Conservation (phyloP, 2,888 invertebrate species). For the Dynastes hyllus region DNA sequence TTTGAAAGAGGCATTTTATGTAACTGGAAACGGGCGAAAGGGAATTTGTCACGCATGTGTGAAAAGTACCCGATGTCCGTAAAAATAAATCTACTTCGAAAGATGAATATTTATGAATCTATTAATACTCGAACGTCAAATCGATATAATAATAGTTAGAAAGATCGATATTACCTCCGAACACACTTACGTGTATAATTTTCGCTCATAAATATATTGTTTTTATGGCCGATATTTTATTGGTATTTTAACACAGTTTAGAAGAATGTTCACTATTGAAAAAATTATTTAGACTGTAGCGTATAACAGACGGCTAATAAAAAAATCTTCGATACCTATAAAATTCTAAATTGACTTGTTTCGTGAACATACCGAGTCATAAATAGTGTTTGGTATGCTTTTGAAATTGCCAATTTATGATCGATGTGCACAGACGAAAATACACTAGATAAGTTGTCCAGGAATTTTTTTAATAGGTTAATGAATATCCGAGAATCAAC, state of each 20-base stretch:
- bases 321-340: conserved; percentile 33
- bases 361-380: conserved; percentile 14
- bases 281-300: conserved; percentile 32
- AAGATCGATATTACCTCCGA: conserved; percentile 5
- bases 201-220: conserved; percentile 14
- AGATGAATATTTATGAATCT: conserved; percentile 1
- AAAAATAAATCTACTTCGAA: conserved; percentile 1
- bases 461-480: conserved; percentile 15
- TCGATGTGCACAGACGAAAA: not conserved
- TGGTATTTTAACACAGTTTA: conserved; percentile 21
- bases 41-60: conserved; percentile 4
- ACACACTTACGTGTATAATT: not conserved
- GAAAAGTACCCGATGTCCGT: not conserved
- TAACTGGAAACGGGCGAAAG: not conserved
- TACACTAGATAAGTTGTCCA: not conserved
- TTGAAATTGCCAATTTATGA: conserved; percentile 42
- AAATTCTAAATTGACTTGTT: conserved; percentile 38
- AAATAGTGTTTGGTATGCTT: conserved; percentile 34
- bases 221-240: conserved; percentile 22
- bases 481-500: conserved; percentile 11
- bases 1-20: not conserved
- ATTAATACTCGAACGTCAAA: conserved; percentile 11
- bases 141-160: conserved; percentile 5
- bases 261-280: conserved; percentile 1
- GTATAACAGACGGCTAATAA: conserved; percentile 19